Evolutionary conservation across 2,888 invertebrate species (phyloP).

Genomic region (Ormyrus labotus): DNA sequence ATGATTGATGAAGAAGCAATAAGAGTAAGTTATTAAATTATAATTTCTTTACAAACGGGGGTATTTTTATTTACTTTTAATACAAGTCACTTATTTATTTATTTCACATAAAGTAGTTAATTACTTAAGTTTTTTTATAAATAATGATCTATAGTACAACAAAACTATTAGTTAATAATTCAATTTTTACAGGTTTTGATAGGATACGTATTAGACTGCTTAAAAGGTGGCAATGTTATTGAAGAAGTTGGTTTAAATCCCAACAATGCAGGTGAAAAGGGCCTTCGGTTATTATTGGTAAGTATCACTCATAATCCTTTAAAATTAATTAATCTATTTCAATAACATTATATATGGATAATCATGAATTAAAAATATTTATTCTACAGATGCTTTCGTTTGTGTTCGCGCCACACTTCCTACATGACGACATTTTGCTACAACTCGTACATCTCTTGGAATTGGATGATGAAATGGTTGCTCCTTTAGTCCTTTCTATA

Average conservation of each 20-base stretch:
- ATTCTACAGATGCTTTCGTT: slow-evolving; percentile 85
- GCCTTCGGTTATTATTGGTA: slow-evolving; percentile 90
- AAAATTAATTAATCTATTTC: slow-evolving; percentile 11
- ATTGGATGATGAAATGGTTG: slow-evolving; percentile 87
- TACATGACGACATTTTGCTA: slow-evolving; percentile 88
- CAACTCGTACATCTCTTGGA: slow-evolving; percentile 87
- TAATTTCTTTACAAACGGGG: neutral
- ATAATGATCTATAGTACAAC: neutral
- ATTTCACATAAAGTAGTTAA: neutral
- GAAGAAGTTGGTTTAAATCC: slow-evolving; percentile 88
- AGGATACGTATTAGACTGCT: slow-evolving; percentile 81
- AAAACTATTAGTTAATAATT: slow-evolving; percentile 23
- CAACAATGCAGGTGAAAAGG: slow-evolving; percentile 90
- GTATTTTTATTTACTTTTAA: slow-evolving; percentile 2
- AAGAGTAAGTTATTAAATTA: slow-evolving; percentile 76
- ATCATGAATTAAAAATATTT: neutral
- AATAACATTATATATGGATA: neutral
- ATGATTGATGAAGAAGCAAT: slow-evolving; percentile 96
- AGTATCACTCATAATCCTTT: slow-evolving; percentile 58
- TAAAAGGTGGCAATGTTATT: slow-evolving; percentile 83
- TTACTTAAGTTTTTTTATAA: neutral
- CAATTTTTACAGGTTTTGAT: slow-evolving; percentile 75
- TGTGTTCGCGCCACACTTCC: slow-evolving; percentile 95
- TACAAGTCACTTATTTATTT: slow-evolving; percentile 20
- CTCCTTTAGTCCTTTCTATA: slow-evolving; percentile 88